A percentile compares a stretch with the other conserved stretches of the same genome.
Evolutionary conservation across 2,797 vertebrate genomes (phyloP).

Genomic region (Meda fulgida): DNA sequence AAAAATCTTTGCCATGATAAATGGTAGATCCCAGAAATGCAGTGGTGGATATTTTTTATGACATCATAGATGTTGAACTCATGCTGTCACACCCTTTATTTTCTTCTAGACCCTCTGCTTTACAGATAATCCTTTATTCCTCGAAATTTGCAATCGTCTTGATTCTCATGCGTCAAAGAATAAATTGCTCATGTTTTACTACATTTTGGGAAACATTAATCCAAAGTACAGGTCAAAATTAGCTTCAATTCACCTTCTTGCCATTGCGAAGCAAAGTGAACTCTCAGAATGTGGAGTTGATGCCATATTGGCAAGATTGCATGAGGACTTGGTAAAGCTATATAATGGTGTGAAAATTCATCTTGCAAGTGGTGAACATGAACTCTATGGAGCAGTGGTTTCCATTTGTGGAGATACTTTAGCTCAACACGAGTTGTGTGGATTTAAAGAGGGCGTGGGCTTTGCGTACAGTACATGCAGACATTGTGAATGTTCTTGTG

Average conservation of each 20-base stretch:
- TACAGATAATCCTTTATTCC: slow-evolving; percentile 60
- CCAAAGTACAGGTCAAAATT: slow-evolving; percentile 42
- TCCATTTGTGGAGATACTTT: slow-evolving; percentile 49
- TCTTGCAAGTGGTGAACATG: neutral
- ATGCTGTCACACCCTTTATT: slow-evolving; percentile 59
- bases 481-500: slow-evolving; percentile 49
- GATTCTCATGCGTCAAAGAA: slow-evolving; percentile 52
- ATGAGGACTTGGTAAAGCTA: slow-evolving; percentile 18
- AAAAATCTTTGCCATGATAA: slow-evolving; percentile 54
- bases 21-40: slow-evolving; percentile 35
- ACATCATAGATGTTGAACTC: slow-evolving; percentile 55
- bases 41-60: slow-evolving; percentile 53
- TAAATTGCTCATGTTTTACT: slow-evolving; percentile 54
- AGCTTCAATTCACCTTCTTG: slow-evolving; percentile 43
- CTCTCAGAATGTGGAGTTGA: slow-evolving; percentile 36
- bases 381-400: slow-evolving; percentile 39
- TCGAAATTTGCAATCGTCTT: slow-evolving; percentile 46
- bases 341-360: slow-evolving; percentile 43
- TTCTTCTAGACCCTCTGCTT: slow-evolving; percentile 41
- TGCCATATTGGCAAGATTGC: slow-evolving; percentile 36
- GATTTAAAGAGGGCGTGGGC: slow-evolving; percentile 47
- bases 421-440: slow-evolving; percentile 42
- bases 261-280: slow-evolving; percentile 26
- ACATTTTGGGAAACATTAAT: slow-evolving; percentile 49
- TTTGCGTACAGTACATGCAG: slow-evolving; percentile 46